These are phyloP conservation scores for Leptestheria dahalacensis DNA, from an alignment of 1,140 invertebrate genomes.

Conservation along the genomic window DNA sequence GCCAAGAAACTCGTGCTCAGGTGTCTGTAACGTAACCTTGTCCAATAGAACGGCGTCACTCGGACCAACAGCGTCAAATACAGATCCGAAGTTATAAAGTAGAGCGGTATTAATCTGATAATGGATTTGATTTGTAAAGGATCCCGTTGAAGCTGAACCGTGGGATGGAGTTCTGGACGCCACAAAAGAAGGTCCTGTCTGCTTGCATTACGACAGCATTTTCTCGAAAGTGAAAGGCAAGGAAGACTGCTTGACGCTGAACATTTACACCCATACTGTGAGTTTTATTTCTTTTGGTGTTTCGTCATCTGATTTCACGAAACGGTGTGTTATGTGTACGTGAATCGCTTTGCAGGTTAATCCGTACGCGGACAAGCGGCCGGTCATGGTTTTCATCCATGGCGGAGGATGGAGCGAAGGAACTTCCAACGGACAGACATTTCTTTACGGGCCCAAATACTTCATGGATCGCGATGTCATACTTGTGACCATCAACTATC, in stretches of 20 bases:
- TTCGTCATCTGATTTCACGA: no score
- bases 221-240: conserved; percentile 8
- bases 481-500: conserved; percentile 62
- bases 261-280: conserved; percentile 28
- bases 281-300: conserved; percentile 1
- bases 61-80: no score
- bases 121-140: no score
- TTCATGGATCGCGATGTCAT: conserved; percentile 56
- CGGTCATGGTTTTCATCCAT: conserved; percentile 61
- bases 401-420: conserved; percentile 52
- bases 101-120: no score
- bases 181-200: neutral
- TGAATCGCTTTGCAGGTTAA: conserved; percentile 13
- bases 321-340: no score
- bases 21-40: no score
- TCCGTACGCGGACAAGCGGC: conserved; percentile 29
- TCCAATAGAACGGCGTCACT: no score
- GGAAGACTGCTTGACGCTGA: conserved; percentile 30
- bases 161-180: conserved; percentile 25
- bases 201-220: neutral
- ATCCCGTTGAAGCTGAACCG: conserved; percentile 31
- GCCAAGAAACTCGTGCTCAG: no score
- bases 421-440: conserved; percentile 41
- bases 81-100: no score
- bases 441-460: conserved; percentile 52